These are phyloP conservation scores for Stichodactyla mertensii DNA, from an alignment of 64 coral and sea anemone genomes.

Conservation along the genomic window DNA sequence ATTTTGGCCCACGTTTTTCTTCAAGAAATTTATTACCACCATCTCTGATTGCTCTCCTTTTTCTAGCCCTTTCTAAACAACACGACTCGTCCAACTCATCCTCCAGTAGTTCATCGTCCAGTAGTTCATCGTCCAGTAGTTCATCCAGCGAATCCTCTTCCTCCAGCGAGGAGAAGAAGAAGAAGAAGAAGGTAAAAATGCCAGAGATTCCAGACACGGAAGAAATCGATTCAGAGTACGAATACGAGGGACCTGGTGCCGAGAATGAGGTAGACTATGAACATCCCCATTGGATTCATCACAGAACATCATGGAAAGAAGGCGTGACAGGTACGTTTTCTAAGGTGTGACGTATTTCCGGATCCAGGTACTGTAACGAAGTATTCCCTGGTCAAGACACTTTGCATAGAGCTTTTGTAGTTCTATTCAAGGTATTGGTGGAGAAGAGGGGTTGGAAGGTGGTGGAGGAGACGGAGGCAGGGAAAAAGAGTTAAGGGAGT, in stretches of 20 bases:
- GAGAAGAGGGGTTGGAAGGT: background rate
- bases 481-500: too few relatives aligned
- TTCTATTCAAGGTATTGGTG: background rate
- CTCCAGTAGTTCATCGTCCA: constrained; percentile 23
- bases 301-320: background rate
- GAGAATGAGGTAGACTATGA: constrained; percentile 17
- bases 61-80: constrained; percentile 3
- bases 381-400: too few relatives aligned
- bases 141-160: background rate
- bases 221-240: constrained; percentile 19
- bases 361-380: too few relatives aligned
- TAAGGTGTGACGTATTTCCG: too few relatives aligned
- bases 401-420: too few relatives aligned
- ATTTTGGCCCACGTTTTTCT: background rate
- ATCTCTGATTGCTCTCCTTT: background rate
- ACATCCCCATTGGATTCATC: constrained; percentile 31
- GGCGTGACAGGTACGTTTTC: background rate
- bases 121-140: too few relatives aligned
- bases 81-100: constrained; percentile 20
- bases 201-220: background rate
- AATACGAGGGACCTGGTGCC: constrained; percentile 18
- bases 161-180: background rate
- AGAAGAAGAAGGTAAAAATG: background rate
- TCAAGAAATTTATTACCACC: background rate
- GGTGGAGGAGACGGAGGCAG: background rate